phyloP scores from a whole-genome alignment of 1,140 invertebrate genomes.

The Andrena cerasifolii region DNA sequence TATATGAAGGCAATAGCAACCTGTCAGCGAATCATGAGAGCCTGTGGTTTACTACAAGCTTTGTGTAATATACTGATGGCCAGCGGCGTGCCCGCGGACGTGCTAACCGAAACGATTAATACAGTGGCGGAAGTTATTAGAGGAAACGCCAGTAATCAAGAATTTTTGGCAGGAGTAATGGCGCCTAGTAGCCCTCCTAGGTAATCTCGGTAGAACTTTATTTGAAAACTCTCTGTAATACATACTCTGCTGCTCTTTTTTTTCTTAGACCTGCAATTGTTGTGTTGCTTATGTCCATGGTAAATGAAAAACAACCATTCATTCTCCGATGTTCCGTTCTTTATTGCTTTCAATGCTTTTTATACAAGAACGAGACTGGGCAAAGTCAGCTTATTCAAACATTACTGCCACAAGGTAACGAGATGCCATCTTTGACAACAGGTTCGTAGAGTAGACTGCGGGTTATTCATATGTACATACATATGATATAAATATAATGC shows the following conservation, averaged over 20 bases:
- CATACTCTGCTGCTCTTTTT: not conserved
- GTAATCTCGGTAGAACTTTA: too few relatives aligned
- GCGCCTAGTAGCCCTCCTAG: constrained; percentile 95
- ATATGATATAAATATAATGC: not conserved
- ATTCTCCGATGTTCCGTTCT: constrained; percentile 95
- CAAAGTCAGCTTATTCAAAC: constrained; percentile 95
- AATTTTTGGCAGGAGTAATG: constrained; percentile 94
- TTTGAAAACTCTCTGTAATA: constrained; percentile 14
- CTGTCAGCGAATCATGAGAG: constrained; percentile 95
- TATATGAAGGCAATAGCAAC: constrained; percentile 82
- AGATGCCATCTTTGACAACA: constrained; percentile 86
- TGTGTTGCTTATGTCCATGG: constrained; percentile 98
- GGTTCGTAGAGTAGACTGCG: constrained; percentile 60
- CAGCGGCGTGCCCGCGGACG: constrained; percentile 97
- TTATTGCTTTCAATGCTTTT: constrained; percentile 98
- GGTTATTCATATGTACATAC: not conserved
- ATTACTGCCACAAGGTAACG: constrained; percentile 91
- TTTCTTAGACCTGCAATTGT: constrained; percentile 92
- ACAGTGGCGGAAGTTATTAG: constrained; percentile 97
- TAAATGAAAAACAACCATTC: constrained; percentile 99
- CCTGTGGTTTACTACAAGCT: constrained; percentile 90
- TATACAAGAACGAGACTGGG: constrained; percentile 96
- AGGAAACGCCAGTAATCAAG: constrained; percentile 95
- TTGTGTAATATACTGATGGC: constrained; percentile 97
- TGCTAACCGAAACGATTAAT: constrained; percentile 97